Base-by-base conservation (phyloP, 2,113 vertebrate genomes). In the Caracal caracal region DNA sequence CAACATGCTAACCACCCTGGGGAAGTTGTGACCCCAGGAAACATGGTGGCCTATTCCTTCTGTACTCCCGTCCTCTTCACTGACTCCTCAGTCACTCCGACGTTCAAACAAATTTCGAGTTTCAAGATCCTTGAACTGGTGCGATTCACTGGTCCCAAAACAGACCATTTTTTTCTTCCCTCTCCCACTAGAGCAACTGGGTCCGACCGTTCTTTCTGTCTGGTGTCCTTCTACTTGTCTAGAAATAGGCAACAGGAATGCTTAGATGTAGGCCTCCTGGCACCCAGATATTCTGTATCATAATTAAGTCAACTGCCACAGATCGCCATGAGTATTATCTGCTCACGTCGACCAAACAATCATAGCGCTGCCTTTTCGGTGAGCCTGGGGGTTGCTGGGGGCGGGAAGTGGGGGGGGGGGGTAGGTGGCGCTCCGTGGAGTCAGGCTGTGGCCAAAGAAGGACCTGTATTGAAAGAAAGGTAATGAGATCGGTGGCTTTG, bases 31-130 rank as follows among this genome's bases (percentile, higher is more conserved):
- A 82, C 40, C 24, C 81, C 1, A 33, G 28, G 37, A 95, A 91
- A 89, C 82, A 95, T n/a, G 16, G 7, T 80, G 12, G 10, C 63
- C 33, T 90, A 56, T 89, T 75, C 80, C 37, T 86, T 75, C 66
- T 85, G 11, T 75, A 93, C 10, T 49, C 85, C 49, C 59, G 91
- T 53, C 40, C 63, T 90, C 49, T 90, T 68, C 49, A 22, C 13
- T 90, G 76, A 33, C 12, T 81, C 82, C 63, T 86, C n/a, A 66
- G 81, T 85, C 33, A 86, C 30, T 93, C 53, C 71, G 6, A 43
- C 51, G 16, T 88, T 95, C n/a, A 90, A 87, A 95, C 10, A 93
- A 96, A 88, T 53, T 11, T 93, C 76, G 91, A 51, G 12, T 94
- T 88, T 85, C 22, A 91, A 97, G 70, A 19, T 13, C 15, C 28